Percentiles rank a stretch among this genome's conserved stretches.
Evolutionary conservation across 35 echinoderm and acorn worm genomes (phyloP).

Genomic region (Heliocidaris tuberculata): DNA sequence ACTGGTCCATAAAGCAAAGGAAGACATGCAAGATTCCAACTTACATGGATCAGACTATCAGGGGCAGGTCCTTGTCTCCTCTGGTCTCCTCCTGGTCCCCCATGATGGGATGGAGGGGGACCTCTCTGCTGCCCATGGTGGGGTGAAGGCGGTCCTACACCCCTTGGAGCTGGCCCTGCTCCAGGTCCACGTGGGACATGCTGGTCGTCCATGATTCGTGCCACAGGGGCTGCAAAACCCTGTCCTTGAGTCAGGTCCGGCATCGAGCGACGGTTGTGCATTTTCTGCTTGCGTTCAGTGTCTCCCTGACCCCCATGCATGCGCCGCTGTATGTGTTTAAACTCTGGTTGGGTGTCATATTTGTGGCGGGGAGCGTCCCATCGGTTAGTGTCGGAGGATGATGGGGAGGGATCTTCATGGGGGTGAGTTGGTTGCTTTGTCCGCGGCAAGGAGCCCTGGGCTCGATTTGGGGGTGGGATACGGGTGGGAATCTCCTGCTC

Average conservation of each 20-base stretch:
- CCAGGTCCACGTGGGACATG: not conserved
- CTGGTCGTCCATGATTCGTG: conserved; percentile 30
- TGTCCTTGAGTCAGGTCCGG: conserved; percentile 47
- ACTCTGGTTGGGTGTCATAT: conserved; percentile 33
- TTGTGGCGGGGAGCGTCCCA: conserved; percentile 25
- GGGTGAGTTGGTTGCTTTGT: conserved; percentile 21
- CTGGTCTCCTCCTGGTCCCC: conserved; percentile 23
- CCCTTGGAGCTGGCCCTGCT: conserved; percentile 24
- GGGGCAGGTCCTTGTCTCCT: conserved; percentile 46
- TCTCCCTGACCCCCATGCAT: conserved; percentile 46
- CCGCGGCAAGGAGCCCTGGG: not conserved
- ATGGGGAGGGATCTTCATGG: not conserved
- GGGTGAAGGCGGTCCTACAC: conserved; percentile 24
- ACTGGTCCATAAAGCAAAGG: not conserved
- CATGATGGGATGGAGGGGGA: conserved; percentile 22
- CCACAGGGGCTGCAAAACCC: not conserved
- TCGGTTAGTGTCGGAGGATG: conserved; percentile 30
- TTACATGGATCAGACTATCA: conserved; percentile 56
- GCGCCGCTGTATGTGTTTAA: conserved; percentile 35
- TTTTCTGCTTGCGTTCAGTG: conserved; percentile 68
- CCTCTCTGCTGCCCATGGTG: conserved; percentile 19
- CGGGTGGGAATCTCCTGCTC: conserved; percentile 58
- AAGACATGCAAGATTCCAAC: not conserved
- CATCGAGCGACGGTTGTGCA: conserved; percentile 76
- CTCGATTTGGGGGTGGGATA: conserved; percentile 37